Percentiles rank a stretch among this genome's conserved stretches.
These are phyloP conservation scores for Esox lucius DNA, from an alignment of 2,797 vertebrate genomes.

Conservation along the genomic window DNA sequence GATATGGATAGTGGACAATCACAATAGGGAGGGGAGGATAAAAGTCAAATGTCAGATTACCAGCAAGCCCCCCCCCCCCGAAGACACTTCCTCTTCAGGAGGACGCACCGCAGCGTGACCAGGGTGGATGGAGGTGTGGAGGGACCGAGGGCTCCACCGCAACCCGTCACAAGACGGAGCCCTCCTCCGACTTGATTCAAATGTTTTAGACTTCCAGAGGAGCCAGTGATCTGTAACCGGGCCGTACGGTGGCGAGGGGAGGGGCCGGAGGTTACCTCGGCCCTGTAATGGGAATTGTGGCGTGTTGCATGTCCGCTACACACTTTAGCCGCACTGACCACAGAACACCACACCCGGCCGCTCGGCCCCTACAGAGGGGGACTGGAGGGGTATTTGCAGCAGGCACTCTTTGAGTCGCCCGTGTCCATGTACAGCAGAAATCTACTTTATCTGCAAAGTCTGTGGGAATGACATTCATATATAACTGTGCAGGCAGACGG, in stretches of 20 bases:
- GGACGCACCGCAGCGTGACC: conserved; percentile 54
- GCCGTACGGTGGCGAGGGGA: conserved; percentile 27
- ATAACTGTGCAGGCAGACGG: neutral
- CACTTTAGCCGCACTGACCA: neutral
- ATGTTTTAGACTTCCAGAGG: conserved; percentile 57
- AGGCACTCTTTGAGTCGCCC: neutral
- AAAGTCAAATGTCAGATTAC: conserved; percentile 45
- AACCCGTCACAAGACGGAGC: conserved; percentile 31
- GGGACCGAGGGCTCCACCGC: conserved; percentile 14
- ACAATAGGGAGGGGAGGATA: conserved; percentile 55
- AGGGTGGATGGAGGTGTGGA: conserved; percentile 28
- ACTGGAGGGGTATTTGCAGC: neutral
- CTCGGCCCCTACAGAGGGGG: neutral
- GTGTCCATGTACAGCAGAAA: neutral
- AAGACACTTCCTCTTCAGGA: conserved; percentile 53
- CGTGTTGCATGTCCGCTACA: neutral
- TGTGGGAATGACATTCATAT: neutral
- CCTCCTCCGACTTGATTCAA: conserved; percentile 44
- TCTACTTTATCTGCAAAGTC: neutral
- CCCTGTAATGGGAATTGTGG: neutral
- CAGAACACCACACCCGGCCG: neutral
- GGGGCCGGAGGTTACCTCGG: conserved; percentile 16
- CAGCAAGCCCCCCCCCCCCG: conserved; percentile 26
- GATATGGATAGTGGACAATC: conserved; percentile 78
- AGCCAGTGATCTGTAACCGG: conserved; percentile 59